phyloP scores from a whole-genome alignment of 2,888 invertebrate genomes.

The Archips crataeganus region DNA sequence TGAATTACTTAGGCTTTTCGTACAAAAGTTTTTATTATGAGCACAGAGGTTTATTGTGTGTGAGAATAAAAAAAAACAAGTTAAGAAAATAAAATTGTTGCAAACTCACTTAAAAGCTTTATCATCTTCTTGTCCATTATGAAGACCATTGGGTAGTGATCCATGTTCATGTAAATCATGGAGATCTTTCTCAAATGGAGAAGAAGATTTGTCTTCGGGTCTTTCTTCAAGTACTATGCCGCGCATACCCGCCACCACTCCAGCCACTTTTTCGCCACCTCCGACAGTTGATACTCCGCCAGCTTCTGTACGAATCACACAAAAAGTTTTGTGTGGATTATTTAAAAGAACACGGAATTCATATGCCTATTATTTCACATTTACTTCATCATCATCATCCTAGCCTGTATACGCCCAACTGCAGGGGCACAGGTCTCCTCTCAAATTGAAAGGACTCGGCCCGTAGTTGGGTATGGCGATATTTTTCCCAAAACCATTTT shows the following conservation, averaged over 20 bases:
- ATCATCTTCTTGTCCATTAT: constrained; percentile 91
- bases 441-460: no score
- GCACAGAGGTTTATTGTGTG: neutral
- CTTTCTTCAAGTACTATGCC: constrained; percentile 80
- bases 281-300: constrained; percentile 69
- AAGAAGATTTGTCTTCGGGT: constrained; percentile 75
- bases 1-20: no score
- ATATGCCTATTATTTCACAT: no score
- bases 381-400: no score
- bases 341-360: no score
- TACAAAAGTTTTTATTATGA: no score
- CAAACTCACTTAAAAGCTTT: constrained; percentile 95
- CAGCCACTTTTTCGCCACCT: constrained; percentile 73
- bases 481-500: no score
- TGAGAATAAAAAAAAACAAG: neutral
- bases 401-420: no score
- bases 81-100: neutral
- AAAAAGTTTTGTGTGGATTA: neutral
- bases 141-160: constrained; percentile 84
- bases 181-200: constrained; percentile 80
- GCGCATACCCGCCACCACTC: constrained; percentile 77
- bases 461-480: no score
- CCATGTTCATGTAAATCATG: constrained; percentile 81
- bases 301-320: constrained; percentile 54
- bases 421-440: no score